Conservation (phyloP, 2,797 vertebrate genomes). For the Schizothorax lantsangensis region DNA sequence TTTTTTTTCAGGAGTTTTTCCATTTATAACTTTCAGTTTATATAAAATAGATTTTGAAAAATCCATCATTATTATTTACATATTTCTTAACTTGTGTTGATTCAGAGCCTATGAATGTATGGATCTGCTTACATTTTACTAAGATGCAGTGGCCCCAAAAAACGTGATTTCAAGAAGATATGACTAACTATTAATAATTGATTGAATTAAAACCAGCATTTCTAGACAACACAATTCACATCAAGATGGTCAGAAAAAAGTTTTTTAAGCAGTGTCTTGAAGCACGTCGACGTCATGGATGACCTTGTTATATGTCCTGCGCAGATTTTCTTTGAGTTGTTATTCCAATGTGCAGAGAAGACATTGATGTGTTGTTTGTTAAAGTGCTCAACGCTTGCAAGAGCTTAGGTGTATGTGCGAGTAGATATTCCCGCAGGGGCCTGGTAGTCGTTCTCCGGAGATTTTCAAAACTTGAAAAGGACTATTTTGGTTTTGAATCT, state of each 20-base stretch:
- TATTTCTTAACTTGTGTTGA: background rate
- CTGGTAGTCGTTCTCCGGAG: background rate
- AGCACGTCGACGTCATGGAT: background rate
- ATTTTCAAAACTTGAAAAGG: conserved; percentile 8
- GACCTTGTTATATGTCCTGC: background rate
- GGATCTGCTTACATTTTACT: background rate
- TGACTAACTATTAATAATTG: conserved; percentile 11
- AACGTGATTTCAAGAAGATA: background rate
- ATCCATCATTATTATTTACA: background rate
- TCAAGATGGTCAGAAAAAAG: background rate
- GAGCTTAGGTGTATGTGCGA: background rate
- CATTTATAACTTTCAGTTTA: background rate
- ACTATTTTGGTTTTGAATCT: background rate
- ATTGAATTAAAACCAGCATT: background rate
- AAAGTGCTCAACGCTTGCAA: conserved; percentile 1
- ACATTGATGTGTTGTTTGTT: conserved; percentile 29
- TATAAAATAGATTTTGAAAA: background rate
- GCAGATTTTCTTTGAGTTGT: background rate
- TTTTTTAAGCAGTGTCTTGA: background rate
- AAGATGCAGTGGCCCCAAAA: background rate
- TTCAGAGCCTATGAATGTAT: background rate
- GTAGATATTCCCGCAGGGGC: background rate
- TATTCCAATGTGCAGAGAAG: conserved; percentile 8
- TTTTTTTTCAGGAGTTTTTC: background rate
- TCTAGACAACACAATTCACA: conserved; percentile 5